These are phyloP conservation scores for Mimachlamys varia DNA, from an alignment of 2,888 invertebrate species.

Conservation along the genomic window DNA sequence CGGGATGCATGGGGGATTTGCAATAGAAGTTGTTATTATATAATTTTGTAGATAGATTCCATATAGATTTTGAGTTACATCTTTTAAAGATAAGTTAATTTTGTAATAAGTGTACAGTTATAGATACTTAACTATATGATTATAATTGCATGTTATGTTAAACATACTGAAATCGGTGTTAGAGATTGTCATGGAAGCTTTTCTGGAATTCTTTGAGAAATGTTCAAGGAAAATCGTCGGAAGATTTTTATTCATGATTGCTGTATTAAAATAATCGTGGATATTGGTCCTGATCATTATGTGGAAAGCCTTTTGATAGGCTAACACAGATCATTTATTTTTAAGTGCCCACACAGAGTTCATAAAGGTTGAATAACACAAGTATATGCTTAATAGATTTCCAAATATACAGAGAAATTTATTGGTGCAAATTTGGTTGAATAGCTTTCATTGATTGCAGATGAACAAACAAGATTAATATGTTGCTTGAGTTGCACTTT, in stretches of 20 bases:
- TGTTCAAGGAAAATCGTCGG: background rate
- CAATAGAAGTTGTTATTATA: background rate
- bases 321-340: background rate
- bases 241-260: background rate
- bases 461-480: background rate
- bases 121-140: conserved; percentile 6
- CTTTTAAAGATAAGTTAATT: conserved; percentile 28
- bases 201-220: background rate
- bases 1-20: conserved; percentile 6
- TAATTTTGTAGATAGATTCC: conserved; percentile 22
- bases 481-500: background rate
- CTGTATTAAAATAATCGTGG: background rate
- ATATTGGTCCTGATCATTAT: background rate
- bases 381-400: background rate
- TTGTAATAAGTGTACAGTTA: conserved; percentile 29
- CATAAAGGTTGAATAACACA: too few species aligned
- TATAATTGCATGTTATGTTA: background rate
- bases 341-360: background rate
- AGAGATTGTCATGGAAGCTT: background rate
- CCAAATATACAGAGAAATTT: background rate
- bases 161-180: background rate
- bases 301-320: background rate
- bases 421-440: background rate
- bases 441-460: background rate
- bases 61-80: conserved; percentile 28